These are phyloP conservation scores for Falco cherrug DNA, from an alignment of 2,797 vertebrate species.

Conservation along the genomic window DNA sequence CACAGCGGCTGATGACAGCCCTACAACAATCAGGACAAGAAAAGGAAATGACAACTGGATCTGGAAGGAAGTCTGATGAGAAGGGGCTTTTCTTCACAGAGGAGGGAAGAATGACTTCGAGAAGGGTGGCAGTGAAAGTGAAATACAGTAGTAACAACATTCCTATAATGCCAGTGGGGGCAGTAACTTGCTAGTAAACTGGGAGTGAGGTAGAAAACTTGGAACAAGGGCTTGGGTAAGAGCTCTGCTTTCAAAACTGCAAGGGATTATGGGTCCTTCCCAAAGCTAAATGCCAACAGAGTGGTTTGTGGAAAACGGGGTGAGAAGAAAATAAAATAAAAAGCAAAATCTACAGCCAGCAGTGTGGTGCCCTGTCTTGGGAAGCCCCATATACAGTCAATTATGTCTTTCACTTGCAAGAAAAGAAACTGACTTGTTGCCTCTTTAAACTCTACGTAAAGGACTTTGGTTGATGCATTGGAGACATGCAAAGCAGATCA, in stretches of 20 bases:
- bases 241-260: not conserved
- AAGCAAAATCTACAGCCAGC: not conserved
- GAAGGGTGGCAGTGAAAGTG: not conserved
- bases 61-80: constrained; percentile 25
- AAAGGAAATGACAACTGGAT: constrained; percentile 47
- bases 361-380: accelerated
- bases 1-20: not conserved
- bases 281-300: not conserved
- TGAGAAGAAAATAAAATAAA: not conserved
- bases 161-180: not conserved
- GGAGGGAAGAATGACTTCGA: not conserved
- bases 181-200: not conserved
- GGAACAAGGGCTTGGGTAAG: not conserved
- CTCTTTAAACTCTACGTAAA: not conserved
- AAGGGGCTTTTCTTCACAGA: not conserved
- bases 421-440: not conserved
- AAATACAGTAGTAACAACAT: not conserved
- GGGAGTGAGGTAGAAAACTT: not conserved
- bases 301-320: not conserved
- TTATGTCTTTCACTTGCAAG: not conserved
- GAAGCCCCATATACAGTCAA: not conserved
- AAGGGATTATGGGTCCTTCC: not conserved
- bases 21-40: constrained; percentile 10
- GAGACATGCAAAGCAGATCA: not conserved
- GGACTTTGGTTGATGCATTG: not conserved